phyloP scores from a whole-genome alignment of 2,888 invertebrate genomes.

The Aleiodes alternator region DNA sequence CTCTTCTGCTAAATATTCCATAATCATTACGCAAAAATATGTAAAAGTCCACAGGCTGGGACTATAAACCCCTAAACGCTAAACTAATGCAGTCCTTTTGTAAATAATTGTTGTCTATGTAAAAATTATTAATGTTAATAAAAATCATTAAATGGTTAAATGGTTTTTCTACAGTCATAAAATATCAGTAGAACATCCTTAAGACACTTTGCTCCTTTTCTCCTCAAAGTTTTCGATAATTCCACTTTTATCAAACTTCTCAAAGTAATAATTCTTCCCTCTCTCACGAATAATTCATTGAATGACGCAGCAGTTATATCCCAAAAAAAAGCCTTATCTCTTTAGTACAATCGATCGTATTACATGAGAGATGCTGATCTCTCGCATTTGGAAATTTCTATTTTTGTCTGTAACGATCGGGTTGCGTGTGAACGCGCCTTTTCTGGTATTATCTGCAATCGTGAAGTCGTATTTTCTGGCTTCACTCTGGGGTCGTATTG shows the following conservation, averaged over 20 bases:
- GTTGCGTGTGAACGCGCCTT: constrained; percentile 52
- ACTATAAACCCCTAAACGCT: too few relatives aligned
- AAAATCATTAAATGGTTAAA: too few relatives aligned
- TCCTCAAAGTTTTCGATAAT: not conserved
- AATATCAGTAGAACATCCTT: too few relatives aligned
- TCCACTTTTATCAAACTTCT: not conserved
- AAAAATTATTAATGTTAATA: too few relatives aligned
- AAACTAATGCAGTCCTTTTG: too few relatives aligned
- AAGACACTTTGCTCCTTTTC: too few relatives aligned
- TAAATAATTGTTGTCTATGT: too few relatives aligned
- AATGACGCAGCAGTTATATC: not conserved
- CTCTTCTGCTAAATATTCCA: too few relatives aligned
- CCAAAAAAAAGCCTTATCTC: not conserved
- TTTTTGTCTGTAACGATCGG: constrained; percentile 51
- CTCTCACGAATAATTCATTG: constrained; percentile 7
- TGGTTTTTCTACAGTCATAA: too few relatives aligned
- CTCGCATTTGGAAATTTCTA: constrained; percentile 8
- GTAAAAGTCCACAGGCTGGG: too few relatives aligned
- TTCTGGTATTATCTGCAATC: constrained; percentile 44
- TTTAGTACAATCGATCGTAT: constrained; percentile 3
- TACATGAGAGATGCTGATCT: constrained; percentile 5
- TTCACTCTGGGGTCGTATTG: too few relatives aligned
- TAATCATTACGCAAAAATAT: too few relatives aligned
- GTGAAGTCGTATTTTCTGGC: constrained; percentile 6
- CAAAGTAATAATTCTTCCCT: not conserved